Percentiles rank a stretch among this genome's conserved stretches.
Evolutionary conservation across 1,140 invertebrate genomes (phyloP).

Genomic region (Aplysia californica): DNA sequence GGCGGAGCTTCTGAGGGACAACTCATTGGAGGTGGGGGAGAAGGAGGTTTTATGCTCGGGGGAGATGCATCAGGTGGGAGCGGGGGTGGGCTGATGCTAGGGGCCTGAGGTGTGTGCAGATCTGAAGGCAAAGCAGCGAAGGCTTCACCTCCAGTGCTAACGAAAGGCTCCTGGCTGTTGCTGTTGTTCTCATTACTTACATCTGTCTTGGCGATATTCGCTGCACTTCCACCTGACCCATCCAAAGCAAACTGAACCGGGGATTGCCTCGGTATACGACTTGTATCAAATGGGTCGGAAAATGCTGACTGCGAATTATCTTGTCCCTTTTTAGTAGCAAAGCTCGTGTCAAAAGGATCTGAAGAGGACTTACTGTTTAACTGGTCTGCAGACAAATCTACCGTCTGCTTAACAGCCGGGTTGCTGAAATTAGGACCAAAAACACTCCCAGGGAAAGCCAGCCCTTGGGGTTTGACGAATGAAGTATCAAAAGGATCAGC

Average conservation of each 20-base stretch:
- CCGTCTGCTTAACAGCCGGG: neutral
- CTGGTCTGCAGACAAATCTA: neutral
- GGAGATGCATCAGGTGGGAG: neutral
- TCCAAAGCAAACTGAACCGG: neutral
- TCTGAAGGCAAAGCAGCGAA: too few species aligned
- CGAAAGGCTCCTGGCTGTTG: neutral
- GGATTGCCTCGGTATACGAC: neutral
- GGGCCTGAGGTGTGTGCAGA: too few species aligned
- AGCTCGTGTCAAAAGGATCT: slow-evolving; percentile 46
- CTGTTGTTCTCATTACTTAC: too few species aligned
- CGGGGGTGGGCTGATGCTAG: slow-evolving; percentile 20
- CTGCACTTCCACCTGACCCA: neutral
- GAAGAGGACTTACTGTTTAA: neutral
- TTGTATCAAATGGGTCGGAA: slow-evolving; percentile 31
- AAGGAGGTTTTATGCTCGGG: neutral
- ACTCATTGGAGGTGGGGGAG: slow-evolving; percentile 21
- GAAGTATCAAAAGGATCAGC: slow-evolving; percentile 30
- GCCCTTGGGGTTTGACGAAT: neutral
- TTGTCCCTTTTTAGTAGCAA: neutral
- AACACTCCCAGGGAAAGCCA: neutral
- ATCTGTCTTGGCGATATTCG: neutral
- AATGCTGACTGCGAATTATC: neutral
- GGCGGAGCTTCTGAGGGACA: slow-evolving; percentile 11
- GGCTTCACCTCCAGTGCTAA: slow-evolving; percentile 20
- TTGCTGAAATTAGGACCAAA: neutral